Percentiles rank a stretch among this genome's conserved stretches.
Conservation (phyloP, 2,888 invertebrate species). For the Timandra comae region DNA sequence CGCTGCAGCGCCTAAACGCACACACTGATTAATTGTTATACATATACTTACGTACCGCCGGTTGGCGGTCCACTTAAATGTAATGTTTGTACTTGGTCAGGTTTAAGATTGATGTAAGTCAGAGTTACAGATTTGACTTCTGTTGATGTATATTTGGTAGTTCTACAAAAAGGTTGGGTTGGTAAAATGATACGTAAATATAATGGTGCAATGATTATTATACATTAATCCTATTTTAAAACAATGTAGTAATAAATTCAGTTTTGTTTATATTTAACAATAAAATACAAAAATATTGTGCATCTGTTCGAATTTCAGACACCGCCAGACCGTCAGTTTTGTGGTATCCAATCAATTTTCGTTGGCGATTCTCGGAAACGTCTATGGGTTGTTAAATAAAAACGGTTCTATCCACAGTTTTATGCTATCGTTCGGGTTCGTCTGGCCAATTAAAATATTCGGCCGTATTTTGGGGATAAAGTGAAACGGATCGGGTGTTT, state of each 20-base stretch:
- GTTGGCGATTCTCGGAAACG: slow-evolving; percentile 28
- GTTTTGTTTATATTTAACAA: not conserved
- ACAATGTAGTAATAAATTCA: not conserved
- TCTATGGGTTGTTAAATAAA: slow-evolving; percentile 27
- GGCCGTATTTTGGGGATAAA: slow-evolving; percentile 23
- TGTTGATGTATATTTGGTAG: too few relatives aligned
- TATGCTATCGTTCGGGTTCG: slow-evolving; percentile 26
- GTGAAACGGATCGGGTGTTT: slow-evolving; percentile 48
- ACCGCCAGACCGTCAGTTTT: slow-evolving; percentile 9
- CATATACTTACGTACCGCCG: not conserved
- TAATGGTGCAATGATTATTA: too few relatives aligned
- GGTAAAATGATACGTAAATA: too few relatives aligned
- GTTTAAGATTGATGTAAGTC: too few relatives aligned
- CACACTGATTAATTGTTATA: slow-evolving; percentile 33
- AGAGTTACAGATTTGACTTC: too few relatives aligned
- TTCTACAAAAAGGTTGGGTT: too few relatives aligned
- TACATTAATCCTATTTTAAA: too few relatives aligned
- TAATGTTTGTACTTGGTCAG: too few relatives aligned
- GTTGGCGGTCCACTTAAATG: too few relatives aligned
- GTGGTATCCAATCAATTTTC: slow-evolving; percentile 12
- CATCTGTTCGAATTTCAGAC: not conserved
- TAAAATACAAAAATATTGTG: slow-evolving; percentile 1
- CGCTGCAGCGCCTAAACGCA: slow-evolving; percentile 39
- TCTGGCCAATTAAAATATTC: slow-evolving; percentile 38
- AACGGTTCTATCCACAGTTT: slow-evolving; percentile 29